Evolutionary conservation across 2,797 vertebrate genomes (phyloP), one percentile per base, ranked within the genome.

Genomic region (Alauda arvensis): DNA sequence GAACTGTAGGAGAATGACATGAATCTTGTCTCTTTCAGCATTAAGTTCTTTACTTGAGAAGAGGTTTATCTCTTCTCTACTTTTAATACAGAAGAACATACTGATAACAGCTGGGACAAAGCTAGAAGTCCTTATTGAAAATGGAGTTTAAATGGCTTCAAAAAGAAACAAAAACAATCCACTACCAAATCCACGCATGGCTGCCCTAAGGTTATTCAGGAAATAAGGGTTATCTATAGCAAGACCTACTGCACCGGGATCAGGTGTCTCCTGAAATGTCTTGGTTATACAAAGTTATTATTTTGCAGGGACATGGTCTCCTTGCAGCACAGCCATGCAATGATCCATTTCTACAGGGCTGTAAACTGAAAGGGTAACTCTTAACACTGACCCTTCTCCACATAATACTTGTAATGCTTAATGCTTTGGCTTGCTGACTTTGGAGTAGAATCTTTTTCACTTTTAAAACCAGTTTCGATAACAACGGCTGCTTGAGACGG

Each of bases 401-500:
- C n/a, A 3, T 46, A 66, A 85, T 76, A 45, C 82, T 88, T 85
- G 17, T 78, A 70, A 88, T 88, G 66, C 74, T 66, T 93, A 84
- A 67, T 45, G 77, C 10, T 79, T 60, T 85, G 76, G 88, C 90
- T 92, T 85, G 78, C 78, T 94, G 90, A 87, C 83, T 78, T 82
- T 69, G 76, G 91, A 94, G 86, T 85, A 94, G 94, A 88, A 85
- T 87, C 56, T 90, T 78, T 91, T 76, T 85, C 90, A 78, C 88
- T 92, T 86, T 91, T 88, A 94, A 94, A 95, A 91, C 91, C 77
- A 92, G 91, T 94, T 94, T 77, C 1, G 60, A 88, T 91, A 94
- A 67, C 90, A 93, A 63, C 53, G 77, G 70, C 93, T 83, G 88
- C 90, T 90, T 88, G 79, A 81, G 82, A 81, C 86, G 81, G 88